Conservation (phyloP, 2,797 vertebrate genomes). For the Hephaestus fuliginosus region DNA sequence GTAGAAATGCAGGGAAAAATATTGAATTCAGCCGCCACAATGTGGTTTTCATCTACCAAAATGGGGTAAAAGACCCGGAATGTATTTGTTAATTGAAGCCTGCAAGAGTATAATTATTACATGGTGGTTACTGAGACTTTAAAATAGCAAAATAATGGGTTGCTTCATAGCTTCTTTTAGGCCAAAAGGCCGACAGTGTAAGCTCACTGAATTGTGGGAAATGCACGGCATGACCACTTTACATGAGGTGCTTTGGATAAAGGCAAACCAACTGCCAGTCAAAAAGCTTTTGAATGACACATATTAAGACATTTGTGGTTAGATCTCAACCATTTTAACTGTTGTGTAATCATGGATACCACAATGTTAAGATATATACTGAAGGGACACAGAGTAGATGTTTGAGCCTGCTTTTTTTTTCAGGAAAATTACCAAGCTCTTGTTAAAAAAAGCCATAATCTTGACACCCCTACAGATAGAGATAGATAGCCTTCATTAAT, state of each 20-base stretch:
- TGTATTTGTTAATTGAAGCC: conserved; percentile 44
- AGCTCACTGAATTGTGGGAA: conserved; percentile 51
- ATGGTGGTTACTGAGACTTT: conserved; percentile 48
- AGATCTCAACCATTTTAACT: conserved; percentile 24
- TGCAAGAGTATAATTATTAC: conserved; percentile 45
- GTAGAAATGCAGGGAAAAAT: neutral
- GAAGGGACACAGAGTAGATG: neutral
- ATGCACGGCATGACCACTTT: conserved; percentile 46
- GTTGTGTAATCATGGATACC: conserved; percentile 19
- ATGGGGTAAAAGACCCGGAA: conserved; percentile 40
- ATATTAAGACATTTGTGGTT: conserved; percentile 37
- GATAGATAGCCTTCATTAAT: neutral
- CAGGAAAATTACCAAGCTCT: neutral
- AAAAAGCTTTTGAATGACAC: conserved; percentile 26
- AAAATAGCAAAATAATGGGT: conserved; percentile 49
- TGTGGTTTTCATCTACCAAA: conserved; percentile 24
- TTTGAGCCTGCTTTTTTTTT: neutral
- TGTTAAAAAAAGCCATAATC: neutral
- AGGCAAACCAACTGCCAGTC: conserved; percentile 19
- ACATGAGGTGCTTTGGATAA: conserved; percentile 43
- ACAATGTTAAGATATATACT: neutral
- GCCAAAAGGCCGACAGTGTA: conserved; percentile 12
- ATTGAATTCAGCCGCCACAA: conserved; percentile 28
- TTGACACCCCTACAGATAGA: neutral
- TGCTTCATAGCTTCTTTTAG: conserved; percentile 19